Evolutionary conservation across 2,113 vertebrate genomes (phyloP), one percentile per base, ranked within the genome.

Genomic region (Holacanthus passer): DNA sequence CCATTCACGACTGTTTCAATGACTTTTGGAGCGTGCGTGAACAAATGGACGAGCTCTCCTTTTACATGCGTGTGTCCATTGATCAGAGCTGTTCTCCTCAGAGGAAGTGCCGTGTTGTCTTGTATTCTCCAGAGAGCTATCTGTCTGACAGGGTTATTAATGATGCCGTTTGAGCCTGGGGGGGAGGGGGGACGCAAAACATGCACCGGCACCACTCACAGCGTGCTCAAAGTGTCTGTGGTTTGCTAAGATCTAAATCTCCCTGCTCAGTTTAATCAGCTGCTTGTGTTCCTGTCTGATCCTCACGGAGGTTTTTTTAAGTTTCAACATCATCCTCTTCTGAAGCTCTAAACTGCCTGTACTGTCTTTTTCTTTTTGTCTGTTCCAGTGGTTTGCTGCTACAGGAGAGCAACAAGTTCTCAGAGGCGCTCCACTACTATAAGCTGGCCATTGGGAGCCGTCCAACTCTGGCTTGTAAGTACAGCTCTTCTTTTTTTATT

Each of bases 381-480:
- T 90, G 41, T 91, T 68, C 32, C 94, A 99, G 98, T 60, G 98
- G 98, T 87, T 95, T 99, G 87, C 96, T 99, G 81, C 96, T 99
- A 17, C 98, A 99, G 91, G 98, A 99, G 92, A 98, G 97, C 94
- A 97, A 96, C 96, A 97, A 97, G 83, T 97, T 98, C 94, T 94
- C 97, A 32, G 97, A 99, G 93, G 98, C 98, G 0, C 94, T 99
- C 27, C 97, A 97, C 95, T 99, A 99, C 94, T 99, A 99, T 90
- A 99, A 98, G 91, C 91, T 99, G 96, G 98, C 98, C 48, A 96
- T 99, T 72, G 97, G 97, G 88, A 99, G 98, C 94, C 96, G 98
- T 94, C 98, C 98, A 85, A 99, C 98, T 43, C 93, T 99, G 90
- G 98, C 98, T 92, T 99, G 98, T 99, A 96, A 97, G 98, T 99